These are phyloP conservation scores for Columba janthina DNA, from an alignment of 2,113 vertebrate species.

Conservation along the genomic window DNA sequence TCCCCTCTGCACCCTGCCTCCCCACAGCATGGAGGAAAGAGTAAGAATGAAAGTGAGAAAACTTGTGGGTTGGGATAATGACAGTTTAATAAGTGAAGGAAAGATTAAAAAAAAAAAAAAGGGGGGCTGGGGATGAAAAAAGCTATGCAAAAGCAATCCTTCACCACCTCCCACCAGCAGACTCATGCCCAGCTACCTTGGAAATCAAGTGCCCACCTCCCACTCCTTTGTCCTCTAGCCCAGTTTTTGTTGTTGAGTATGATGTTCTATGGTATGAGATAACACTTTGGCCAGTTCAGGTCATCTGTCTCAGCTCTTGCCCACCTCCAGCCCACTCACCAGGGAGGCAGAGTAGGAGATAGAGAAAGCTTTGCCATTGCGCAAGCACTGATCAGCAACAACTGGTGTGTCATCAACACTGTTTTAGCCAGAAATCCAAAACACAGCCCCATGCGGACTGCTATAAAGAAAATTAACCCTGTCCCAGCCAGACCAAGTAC, in stretches of 20 bases:
- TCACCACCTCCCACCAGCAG: neutral
- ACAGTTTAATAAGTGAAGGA: neutral
- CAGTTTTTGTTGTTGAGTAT: neutral
- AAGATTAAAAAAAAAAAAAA: neutral
- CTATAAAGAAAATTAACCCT: neutral
- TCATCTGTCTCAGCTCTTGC: neutral
- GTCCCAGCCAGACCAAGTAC: neutral
- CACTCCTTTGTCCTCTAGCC: neutral
- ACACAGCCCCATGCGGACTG: neutral
- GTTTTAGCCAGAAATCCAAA: neutral
- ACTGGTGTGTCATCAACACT: neutral
- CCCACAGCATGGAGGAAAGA: neutral
- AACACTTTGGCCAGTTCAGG: neutral
- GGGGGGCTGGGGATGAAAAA: neutral
- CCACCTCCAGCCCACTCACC: neutral
- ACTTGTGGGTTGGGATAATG: slow-evolving; percentile 20
- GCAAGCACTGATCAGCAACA: neutral
- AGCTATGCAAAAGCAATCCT: neutral
- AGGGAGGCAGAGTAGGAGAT: fast-evolving
- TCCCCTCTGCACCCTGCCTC: neutral
- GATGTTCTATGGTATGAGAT: fast-evolving
- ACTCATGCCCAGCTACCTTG: neutral
- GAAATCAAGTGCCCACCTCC: neutral
- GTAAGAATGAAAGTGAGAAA: slow-evolving; percentile 35
- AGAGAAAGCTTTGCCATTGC: neutral